phyloP scores from a whole-genome alignment of 2,113 vertebrate species.

The Osmerus mordax region DNA sequence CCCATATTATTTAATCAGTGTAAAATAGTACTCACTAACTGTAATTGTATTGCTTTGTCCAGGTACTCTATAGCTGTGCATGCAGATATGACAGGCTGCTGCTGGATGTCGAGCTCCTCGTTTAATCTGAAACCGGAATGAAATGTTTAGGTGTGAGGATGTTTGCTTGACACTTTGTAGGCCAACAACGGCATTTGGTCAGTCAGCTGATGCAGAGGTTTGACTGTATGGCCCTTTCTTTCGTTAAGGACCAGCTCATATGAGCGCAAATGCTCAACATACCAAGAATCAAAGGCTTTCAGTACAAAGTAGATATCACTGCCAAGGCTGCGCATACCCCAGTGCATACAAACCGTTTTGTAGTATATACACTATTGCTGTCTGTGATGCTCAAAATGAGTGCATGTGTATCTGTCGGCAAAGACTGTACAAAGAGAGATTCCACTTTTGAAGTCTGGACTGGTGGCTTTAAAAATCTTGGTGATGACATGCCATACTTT shows the following conservation, averaged over 20 bases:
- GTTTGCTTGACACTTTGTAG: conserved; percentile 25
- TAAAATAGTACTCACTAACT: no score
- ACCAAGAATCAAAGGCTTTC: conserved; percentile 30
- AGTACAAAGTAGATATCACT: conserved; percentile 33
- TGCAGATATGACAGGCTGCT: no score
- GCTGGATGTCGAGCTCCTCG: background rate
- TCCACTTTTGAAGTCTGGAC: conserved; percentile 32
- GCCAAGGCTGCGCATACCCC: conserved; percentile 8
- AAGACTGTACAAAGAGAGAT: conserved; percentile 25
- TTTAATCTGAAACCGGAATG: conserved; percentile 33
- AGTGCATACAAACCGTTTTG: conserved; percentile 37
- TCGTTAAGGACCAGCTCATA: conserved; percentile 17
- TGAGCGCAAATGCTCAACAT: conserved; percentile 36
- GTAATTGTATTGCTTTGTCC: no score
- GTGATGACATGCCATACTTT: conserved; percentile 16
- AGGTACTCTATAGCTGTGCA: no score
- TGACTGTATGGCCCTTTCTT: conserved; percentile 20
- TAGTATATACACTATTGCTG: conserved; percentile 18
- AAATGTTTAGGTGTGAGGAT: conserved; percentile 41
- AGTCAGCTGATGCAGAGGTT: conserved; percentile 19
- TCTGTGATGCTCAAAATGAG: no score
- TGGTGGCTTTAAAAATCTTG: conserved; percentile 28
- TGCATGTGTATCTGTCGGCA: conserved; percentile 23
- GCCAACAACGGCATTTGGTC: conserved; percentile 28
- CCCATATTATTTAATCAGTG: no score